Conservation (phyloP, 2,113 vertebrate species). For the Calyptommatus sinebrachiatus region DNA sequence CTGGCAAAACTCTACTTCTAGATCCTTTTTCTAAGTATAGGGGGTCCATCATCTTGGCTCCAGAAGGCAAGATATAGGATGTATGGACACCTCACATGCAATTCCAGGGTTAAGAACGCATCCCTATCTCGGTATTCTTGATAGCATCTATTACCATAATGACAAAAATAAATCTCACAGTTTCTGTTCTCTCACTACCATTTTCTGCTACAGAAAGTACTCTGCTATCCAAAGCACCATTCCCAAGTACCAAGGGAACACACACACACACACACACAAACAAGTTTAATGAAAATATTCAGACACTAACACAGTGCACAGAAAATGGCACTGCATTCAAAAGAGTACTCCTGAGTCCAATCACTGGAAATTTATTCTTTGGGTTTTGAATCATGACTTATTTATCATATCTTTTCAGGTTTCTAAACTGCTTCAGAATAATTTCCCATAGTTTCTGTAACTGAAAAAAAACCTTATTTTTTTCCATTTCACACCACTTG, state of each 20-base stretch:
- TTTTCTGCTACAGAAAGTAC: background rate
- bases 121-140: no score
- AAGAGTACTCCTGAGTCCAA: background rate
- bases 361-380: background rate
- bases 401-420: background rate
- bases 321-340: background rate
- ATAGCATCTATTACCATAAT: no score
- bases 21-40: no score
- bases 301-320: background rate
- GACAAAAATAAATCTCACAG: background rate
- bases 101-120: no score
- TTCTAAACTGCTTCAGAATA: background rate
- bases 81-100: no score
- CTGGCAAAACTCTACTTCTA: no score
- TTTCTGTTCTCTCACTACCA: background rate
- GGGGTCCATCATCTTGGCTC: no score
- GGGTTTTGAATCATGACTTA: background rate
- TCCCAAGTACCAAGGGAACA: background rate
- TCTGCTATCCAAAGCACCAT: background rate
- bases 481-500: background rate
- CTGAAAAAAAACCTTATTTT: background rate
- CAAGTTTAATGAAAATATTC: background rate
- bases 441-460: background rate
- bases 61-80: no score
- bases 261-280: no score